These are phyloP conservation scores for Zygogramma bicolorata DNA, from an alignment of 2,888 invertebrate genomes.

Conservation along the genomic window DNA sequence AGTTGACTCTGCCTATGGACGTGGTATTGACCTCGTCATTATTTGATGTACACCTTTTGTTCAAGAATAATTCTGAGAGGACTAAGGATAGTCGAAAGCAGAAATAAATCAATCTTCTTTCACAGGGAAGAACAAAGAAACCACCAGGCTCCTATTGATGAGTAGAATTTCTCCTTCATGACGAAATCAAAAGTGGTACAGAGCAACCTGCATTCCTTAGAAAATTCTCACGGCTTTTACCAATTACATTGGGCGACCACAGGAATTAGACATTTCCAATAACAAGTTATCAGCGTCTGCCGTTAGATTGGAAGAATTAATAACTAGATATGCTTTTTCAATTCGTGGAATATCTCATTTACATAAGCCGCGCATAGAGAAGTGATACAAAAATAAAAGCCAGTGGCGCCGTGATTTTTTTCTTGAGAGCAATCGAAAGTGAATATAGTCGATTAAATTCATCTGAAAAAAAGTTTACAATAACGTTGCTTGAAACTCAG, in stretches of 20 bases:
- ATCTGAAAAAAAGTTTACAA: no score
- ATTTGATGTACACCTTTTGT: neutral
- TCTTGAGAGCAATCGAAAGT: no score
- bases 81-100: neutral
- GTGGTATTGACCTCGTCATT: neutral
- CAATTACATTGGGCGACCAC: neutral
- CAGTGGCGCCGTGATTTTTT: neutral
- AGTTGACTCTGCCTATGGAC: no score
- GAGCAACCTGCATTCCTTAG: neutral
- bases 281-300: neutral
- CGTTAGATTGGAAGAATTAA: neutral
- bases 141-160: neutral
- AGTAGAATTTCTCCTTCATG: neutral
- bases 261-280: neutral
- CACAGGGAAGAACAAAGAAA: neutral
- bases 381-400: neutral
- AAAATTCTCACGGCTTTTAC: neutral
- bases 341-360: slow-evolving; percentile 1
- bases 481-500: no score
- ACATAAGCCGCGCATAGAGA: neutral
- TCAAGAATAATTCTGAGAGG: neutral
- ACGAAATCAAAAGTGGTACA: slow-evolving; percentile 2
- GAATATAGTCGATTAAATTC: no score
- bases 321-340: neutral
- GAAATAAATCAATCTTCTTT: neutral